Evolutionary conservation across 2,113 vertebrate genomes (phyloP).

Genomic region (Mesocricetus auratus): DNA sequence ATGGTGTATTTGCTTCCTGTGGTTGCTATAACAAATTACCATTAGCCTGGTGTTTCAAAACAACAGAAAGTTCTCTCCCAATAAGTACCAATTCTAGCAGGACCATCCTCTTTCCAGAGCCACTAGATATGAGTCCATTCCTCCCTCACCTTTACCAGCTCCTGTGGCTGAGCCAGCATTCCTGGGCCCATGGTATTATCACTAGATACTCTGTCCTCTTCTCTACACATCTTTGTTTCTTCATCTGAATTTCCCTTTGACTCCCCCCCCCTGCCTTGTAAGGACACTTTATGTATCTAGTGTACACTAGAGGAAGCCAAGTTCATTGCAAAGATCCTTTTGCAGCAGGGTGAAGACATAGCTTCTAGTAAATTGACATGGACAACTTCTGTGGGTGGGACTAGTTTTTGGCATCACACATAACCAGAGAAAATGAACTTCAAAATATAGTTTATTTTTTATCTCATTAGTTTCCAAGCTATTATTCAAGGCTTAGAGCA

Average conservation of each 20-base stretch:
- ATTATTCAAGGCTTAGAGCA: not conserved
- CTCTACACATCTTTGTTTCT: not conserved
- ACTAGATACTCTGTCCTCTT: too few relatives aligned
- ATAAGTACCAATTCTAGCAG: not conserved
- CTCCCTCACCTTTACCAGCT: not conserved
- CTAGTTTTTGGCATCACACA: not conserved
- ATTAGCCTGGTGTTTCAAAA: not conserved
- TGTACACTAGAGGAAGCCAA: not conserved
- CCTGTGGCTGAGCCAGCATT: too few relatives aligned
- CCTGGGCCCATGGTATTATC: rapidly evolving
- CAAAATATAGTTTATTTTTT: not conserved
- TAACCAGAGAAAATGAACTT: not conserved
- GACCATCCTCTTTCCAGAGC: rapidly evolving
- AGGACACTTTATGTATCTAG: not conserved
- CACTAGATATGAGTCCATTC: too few relatives aligned
- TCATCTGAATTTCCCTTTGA: not conserved
- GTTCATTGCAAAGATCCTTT: not conserved
- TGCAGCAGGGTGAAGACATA: not conserved
- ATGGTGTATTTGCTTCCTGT: not conserved
- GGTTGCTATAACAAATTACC: conserved; percentile 11
- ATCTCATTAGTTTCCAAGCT: conserved; percentile 19
- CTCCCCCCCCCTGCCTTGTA: too few relatives aligned
- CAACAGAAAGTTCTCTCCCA: not conserved
- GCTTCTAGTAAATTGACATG: not conserved
- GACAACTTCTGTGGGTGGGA: rapidly evolving